Evolutionary conservation across 1,140 invertebrate genomes (phyloP).

Genomic region (Uloborus diversus): DNA sequence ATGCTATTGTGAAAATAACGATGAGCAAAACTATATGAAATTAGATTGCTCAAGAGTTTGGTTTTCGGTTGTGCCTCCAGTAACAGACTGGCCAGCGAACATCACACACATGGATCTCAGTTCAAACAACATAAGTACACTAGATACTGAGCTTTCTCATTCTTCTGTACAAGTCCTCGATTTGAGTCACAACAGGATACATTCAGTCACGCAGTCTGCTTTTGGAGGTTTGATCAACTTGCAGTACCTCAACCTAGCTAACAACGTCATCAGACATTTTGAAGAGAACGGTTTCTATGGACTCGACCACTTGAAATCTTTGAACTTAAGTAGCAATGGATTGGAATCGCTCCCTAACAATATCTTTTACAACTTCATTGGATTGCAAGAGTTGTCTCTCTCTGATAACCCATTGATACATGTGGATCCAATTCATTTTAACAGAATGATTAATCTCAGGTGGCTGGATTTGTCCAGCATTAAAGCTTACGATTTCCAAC

Average conservation of each 20-base stretch:
- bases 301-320: conserved; percentile 23
- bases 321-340: conserved; percentile 56
- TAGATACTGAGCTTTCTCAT: conserved; percentile 4
- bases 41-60: conserved; percentile 1
- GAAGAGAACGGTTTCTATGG: conserved; percentile 34
- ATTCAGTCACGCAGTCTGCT: neutral
- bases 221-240: conserved; percentile 22
- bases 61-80: conserved; percentile 15
- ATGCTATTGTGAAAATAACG: conserved; percentile 1
- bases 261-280: conserved; percentile 16
- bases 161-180: conserved; percentile 11
- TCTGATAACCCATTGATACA: conserved; percentile 46
- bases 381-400: conserved; percentile 42
- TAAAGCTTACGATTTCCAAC: conserved; percentile 14
- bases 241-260: conserved; percentile 26
- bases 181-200: conserved; percentile 26
- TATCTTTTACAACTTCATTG: conserved; percentile 43
- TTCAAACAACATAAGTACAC: conserved; percentile 25
- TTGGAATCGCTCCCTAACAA: conserved; percentile 37
- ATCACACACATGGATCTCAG: conserved; percentile 39
- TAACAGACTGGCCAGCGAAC: conserved; percentile 32
- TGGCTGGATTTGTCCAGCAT: conserved; percentile 46
- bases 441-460: conserved; percentile 23
- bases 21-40: neutral
- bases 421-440: conserved; percentile 37